Percentiles rank a stretch among this genome's conserved stretches.
Evolutionary conservation across 2,888 invertebrate genomes (phyloP).

Genomic region (Syritta pipiens): DNA sequence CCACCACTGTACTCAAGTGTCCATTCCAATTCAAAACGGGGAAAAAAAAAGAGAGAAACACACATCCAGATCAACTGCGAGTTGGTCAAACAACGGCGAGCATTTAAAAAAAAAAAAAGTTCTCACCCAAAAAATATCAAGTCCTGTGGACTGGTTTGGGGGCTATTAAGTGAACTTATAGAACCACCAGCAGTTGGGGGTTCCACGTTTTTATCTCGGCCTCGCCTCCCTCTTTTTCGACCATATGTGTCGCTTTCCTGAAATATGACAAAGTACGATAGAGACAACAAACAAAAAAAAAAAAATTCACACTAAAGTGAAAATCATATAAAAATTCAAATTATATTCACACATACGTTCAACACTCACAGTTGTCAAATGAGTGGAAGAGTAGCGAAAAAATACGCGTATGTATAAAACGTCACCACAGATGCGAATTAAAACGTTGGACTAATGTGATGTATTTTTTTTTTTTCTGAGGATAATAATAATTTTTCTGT

Average conservation of each 20-base stretch:
- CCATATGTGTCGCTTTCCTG: constrained; percentile 58
- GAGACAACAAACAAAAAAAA: constrained; percentile 36
- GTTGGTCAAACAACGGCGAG: constrained; percentile 59
- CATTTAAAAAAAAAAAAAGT: constrained; percentile 47
- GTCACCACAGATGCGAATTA: constrained; percentile 66
- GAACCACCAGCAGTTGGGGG: constrained; percentile 6
- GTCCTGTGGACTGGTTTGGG: constrained; percentile 36
- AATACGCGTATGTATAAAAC: constrained; percentile 22
- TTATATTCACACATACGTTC: constrained; percentile 57
- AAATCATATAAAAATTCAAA: constrained; percentile 54
- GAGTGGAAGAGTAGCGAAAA: too few species aligned
- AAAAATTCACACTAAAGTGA: constrained; percentile 7
- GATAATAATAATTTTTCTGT: constrained; percentile 8
- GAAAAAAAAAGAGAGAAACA: constrained; percentile 10
- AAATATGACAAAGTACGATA: constrained; percentile 63
- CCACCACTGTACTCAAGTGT: constrained; percentile 18
- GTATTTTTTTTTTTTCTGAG: constrained; percentile 41
- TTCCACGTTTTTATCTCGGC: not conserved
- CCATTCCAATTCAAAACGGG: constrained; percentile 12
- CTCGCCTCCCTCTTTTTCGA: not conserved
- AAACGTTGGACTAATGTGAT: constrained; percentile 61
- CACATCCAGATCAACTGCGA: constrained; percentile 42
- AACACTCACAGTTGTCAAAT: too few species aligned
- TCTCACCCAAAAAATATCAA: constrained; percentile 11
- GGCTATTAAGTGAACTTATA: constrained; percentile 54